Base-by-base conservation (phyloP, 2,888 invertebrate genomes). In the Griposia aprilina region DNA sequence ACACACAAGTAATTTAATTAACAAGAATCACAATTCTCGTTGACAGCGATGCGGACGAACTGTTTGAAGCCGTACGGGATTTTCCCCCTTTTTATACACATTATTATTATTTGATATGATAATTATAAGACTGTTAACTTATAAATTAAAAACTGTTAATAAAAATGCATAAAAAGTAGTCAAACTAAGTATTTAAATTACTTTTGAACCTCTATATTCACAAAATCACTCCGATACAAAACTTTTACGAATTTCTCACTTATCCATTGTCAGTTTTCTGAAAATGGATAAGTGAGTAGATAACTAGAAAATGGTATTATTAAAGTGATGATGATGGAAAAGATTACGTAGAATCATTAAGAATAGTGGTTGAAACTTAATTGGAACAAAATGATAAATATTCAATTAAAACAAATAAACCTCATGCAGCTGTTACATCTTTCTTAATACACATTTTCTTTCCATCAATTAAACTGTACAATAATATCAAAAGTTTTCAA, bases 401-500 rank as follows among this genome's bases (percentile, higher is more conserved):
- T 26, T 20, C 5, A 4, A 45, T 8, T 10, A 45, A 45, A 20
- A 52, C 8, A 8, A 52, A 52, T 20, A 20, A 50, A 15, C 20
- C 2, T 4, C 36, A 41, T 10, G 1, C 5, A 11, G 2, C 23
- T 7, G 30, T 45, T n/a, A 13, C 3, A 5, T n/a, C 57, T 74
- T 74, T 70, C 4, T 13, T 5, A n/a, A 55, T 26, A 55, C 20
- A 11, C 7, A 45, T 55, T 55, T 45, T 26, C 6, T 48, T 67
- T 30, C 2, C 15, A 57, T 30, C n/a, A 59, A 30, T 52, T 10
- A 52, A 41, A 17, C 2, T 15, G 8, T n/a, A 50, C 10, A n/a
- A 30, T 11, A 48, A 5, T 45, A 67, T 52, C 36, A 50, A 67
- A 66, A 45, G 11, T 57, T 59, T 77, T 50, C 23, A 77, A 77